Percentiles rank a stretch among this genome's conserved stretches.
phyloP scores from a whole-genome alignment of 2,888 invertebrate species.

The Phortica magna region DNA sequence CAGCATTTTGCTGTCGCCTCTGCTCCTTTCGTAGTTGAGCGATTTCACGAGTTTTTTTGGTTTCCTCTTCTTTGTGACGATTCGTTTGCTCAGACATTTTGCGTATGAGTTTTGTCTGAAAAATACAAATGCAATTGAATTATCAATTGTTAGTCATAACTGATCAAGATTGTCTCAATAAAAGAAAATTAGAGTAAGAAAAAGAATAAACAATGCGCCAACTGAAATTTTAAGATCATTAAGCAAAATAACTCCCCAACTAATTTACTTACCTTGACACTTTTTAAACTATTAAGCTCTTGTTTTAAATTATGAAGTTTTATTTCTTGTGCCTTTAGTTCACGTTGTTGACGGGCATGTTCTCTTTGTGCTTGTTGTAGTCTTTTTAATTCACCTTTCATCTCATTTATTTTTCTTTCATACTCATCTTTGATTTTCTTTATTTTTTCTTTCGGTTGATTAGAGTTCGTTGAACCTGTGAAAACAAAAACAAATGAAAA shows the following conservation, averaged over 20 bases:
- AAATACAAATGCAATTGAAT: background rate
- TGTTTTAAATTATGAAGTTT: constrained; percentile 85
- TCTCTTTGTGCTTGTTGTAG: constrained; percentile 93
- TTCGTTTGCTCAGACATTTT: constrained; percentile 95
- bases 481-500: background rate
- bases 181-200: no score
- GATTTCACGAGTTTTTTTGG: constrained; percentile 89
- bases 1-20: constrained; percentile 91
- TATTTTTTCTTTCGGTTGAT: constrained; percentile 81
- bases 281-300: constrained; percentile 90
- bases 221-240: no score
- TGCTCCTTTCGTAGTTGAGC: constrained; percentile 94
- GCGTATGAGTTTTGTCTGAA: constrained; percentile 88
- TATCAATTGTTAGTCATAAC: no score
- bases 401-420: constrained; percentile 88
- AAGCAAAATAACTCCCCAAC: no score
- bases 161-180: no score
- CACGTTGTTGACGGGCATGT: constrained; percentile 90
- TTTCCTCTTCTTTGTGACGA: constrained; percentile 90
- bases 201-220: no score
- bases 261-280: constrained; percentile 84
- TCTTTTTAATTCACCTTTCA: constrained; percentile 91
- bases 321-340: constrained; percentile 86
- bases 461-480: constrained; percentile 54
- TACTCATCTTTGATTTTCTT: constrained; percentile 93